A percentile compares a stretch with the other conserved stretches of the same genome.
Conservation (phyloP, 1,140 invertebrate species). For the Cydia fagiglandana region DNA sequence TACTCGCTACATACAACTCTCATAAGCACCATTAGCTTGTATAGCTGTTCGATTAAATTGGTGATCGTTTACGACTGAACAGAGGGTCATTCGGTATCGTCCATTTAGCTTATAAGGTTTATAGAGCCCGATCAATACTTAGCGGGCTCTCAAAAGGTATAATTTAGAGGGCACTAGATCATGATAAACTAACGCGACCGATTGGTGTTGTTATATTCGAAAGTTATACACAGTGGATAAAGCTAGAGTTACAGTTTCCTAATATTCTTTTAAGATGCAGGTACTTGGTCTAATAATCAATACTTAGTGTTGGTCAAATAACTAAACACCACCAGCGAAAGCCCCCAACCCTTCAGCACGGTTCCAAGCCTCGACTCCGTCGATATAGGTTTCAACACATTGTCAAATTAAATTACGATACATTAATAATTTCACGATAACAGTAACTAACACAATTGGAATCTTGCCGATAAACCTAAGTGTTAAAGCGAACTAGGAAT, state of each 20-base stretch:
- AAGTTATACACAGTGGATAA: not conserved
- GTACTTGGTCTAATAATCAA: not conserved
- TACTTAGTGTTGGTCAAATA: constrained; percentile 28
- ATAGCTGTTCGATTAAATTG: not conserved
- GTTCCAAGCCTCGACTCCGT: constrained; percentile 67
- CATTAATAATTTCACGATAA: constrained; percentile 68
- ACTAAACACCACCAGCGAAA: constrained; percentile 55
- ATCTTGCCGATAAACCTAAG: constrained; percentile 73
- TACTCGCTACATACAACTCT: not conserved
- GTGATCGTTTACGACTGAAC: constrained; percentile 26
- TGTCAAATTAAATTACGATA: constrained; percentile 57
- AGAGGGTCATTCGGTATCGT: constrained; percentile 23
- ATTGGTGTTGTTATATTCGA: not conserved
- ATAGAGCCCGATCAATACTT: constrained; percentile 12
- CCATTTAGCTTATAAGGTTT: constrained; percentile 33
- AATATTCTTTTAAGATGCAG: not conserved
- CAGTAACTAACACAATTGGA: constrained; percentile 74
- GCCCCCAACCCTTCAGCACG: constrained; percentile 59
- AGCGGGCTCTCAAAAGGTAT: constrained; percentile 2
- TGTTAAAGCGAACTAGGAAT: constrained; percentile 78
- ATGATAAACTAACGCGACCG: not conserved
- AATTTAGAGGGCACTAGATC: constrained; percentile 13
- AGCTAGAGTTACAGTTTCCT: too few species aligned
- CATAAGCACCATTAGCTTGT: not conserved
- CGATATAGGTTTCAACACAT: constrained; percentile 46